Evolutionary conservation across 23 tunicate species (phyloP).

Genomic region (Styela plicata): DNA sequence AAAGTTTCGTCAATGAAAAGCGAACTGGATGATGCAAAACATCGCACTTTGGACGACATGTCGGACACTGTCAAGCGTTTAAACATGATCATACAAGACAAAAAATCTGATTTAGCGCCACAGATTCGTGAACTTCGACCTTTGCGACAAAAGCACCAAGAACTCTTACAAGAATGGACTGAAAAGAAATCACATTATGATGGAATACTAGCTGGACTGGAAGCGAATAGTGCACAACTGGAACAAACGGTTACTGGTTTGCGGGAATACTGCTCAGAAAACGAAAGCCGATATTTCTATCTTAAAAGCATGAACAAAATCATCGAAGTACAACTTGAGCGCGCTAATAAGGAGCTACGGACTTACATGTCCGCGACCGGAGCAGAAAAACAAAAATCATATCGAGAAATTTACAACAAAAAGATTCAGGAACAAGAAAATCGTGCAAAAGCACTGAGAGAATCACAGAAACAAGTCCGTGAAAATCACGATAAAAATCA

Average conservation of each 20-base stretch:
- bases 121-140: conserved; percentile 83
- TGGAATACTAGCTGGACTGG: conserved; percentile 72
- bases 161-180: conserved; percentile 44
- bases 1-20: conserved; percentile 90
- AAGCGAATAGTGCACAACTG: conserved; percentile 77
- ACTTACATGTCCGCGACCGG: conserved; percentile 64
- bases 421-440: conserved; percentile 96
- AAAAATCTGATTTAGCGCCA: conserved; percentile 71
- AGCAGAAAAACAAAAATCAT: conserved; percentile 70
- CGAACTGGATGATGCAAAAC: conserved; percentile 72
- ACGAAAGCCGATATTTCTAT: conserved; percentile 64
- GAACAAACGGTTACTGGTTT: conserved; percentile 73
- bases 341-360: conserved; percentile 64
- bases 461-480: conserved; percentile 76
- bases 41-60: conserved; percentile 91
- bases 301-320: conserved; percentile 61
- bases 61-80: conserved; percentile 72
- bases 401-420: conserved; percentile 64
- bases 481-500: conserved; percentile 62
- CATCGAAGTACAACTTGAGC: conserved; percentile 54
- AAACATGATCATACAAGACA: conserved; percentile 49
- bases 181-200: conserved; percentile 72
- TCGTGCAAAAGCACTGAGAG: conserved; percentile 56
- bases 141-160: conserved; percentile 73
- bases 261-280: conserved; percentile 51